Evolutionary conservation across 2,888 invertebrate genomes (phyloP).

Genomic region (Ischnura elegans): DNA sequence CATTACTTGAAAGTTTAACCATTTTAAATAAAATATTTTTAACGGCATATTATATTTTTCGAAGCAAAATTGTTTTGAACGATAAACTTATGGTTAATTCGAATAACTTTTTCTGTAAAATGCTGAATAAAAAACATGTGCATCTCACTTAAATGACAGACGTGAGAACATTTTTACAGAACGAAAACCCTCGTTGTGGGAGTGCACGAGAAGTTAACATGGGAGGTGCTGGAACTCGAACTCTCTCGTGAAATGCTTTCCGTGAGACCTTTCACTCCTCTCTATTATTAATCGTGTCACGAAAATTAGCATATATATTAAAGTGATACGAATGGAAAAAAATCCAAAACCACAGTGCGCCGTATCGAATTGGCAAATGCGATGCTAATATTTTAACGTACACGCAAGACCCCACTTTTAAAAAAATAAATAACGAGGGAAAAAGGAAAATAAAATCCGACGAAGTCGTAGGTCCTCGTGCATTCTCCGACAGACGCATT

Average conservation of each 20-base stretch:
- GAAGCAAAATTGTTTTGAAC: no score
- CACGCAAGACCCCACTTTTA: background rate
- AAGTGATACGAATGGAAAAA: constrained; percentile 17
- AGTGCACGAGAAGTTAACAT: background rate
- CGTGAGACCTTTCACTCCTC: background rate
- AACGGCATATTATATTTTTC: no score
- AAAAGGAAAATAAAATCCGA: no score
- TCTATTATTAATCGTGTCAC: background rate
- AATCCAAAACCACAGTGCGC: background rate
- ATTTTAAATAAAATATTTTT: no score
- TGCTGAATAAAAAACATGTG: background rate
- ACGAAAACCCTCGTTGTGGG: background rate
- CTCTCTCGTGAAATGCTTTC: constrained; percentile 30
- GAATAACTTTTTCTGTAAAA: no score
- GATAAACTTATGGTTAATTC: no score
- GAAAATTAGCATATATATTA: constrained; percentile 28
- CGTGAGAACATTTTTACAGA: background rate
- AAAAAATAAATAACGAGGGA: no score
- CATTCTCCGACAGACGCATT: no score
- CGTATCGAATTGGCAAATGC: background rate
- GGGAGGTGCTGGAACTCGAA: background rate
- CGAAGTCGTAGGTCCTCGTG: no score
- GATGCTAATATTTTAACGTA: background rate
- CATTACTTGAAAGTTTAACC: no score
- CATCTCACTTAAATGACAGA: background rate